Percentiles rank a stretch among this genome's conserved stretches.
Conservation (phyloP, 2,888 invertebrate genomes). For the Orthosia cruda region DNA sequence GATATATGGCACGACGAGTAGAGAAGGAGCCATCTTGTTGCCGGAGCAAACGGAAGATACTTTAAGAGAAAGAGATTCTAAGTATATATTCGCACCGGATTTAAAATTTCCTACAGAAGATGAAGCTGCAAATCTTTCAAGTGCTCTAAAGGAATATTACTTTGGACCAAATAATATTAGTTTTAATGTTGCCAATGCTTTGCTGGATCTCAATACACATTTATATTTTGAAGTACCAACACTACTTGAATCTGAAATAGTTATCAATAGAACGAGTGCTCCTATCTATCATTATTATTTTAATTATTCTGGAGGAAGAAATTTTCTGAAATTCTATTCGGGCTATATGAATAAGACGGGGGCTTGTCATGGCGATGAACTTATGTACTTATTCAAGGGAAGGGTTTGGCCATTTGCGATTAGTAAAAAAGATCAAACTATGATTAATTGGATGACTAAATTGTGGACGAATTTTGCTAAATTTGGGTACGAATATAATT, state of each 20-base stretch:
- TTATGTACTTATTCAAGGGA: constrained; percentile 78
- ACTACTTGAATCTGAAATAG: constrained; percentile 75
- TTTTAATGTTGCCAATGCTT: constrained; percentile 79
- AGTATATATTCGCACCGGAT: constrained; percentile 78
- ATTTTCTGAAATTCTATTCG: constrained; percentile 73
- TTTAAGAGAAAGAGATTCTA: constrained; percentile 70
- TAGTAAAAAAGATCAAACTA: constrained; percentile 70
- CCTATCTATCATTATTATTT: constrained; percentile 80
- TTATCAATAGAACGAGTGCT: constrained; percentile 66
- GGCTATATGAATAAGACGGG: constrained; percentile 72
- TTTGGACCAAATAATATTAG: constrained; percentile 83
- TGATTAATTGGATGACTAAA: constrained; percentile 78
- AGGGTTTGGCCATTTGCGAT: constrained; percentile 73
- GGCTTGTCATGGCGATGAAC: constrained; percentile 81
- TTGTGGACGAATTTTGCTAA: constrained; percentile 85
- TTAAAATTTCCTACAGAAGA: constrained; percentile 74
- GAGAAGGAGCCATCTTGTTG: constrained; percentile 78
- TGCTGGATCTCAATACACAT: constrained; percentile 75
- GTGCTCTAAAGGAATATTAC: constrained; percentile 82
- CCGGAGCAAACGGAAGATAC: constrained; percentile 71
- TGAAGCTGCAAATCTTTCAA: constrained; percentile 69
- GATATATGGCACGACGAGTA: constrained; percentile 77
- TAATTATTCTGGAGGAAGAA: constrained; percentile 78
- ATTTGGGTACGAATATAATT: constrained; percentile 75
- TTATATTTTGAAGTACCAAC: constrained; percentile 79